A percentile compares a stretch with the other conserved stretches of the same genome.
Conservation (phyloP, 1,140 invertebrate species). For the Anagrus nilaparvatae region DNA sequence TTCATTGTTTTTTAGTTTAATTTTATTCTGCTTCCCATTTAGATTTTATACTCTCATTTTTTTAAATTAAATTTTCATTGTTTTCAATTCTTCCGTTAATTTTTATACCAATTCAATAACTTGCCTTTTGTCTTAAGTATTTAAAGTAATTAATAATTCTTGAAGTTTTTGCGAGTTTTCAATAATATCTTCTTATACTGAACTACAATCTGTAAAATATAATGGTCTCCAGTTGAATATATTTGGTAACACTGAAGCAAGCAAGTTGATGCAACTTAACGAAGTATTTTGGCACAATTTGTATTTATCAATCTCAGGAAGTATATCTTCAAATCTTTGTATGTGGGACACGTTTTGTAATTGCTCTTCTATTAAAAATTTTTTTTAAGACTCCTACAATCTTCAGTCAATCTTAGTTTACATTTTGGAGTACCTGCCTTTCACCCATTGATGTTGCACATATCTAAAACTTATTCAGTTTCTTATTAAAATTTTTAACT, state of each 20-base stretch:
- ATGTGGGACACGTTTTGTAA: background rate
- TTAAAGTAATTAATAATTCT: constrained; percentile 3
- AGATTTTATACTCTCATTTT: constrained; percentile 10
- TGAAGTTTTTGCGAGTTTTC: constrained; percentile 4
- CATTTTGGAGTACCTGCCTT: constrained; percentile 23
- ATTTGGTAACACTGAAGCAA: constrained; percentile 3
- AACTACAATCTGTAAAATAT: background rate
- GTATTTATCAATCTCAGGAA: constrained; percentile 4
- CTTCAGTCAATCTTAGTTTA: constrained; percentile 17
- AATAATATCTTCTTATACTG: background rate
- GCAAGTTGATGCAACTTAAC: constrained; percentile 9
- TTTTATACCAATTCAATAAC: constrained; percentile 7
- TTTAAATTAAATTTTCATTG: constrained; percentile 7
- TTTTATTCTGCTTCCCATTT: constrained; percentile 1
- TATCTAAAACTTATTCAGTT: background rate
- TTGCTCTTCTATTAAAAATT: constrained; percentile 21
- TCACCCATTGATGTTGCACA: background rate
- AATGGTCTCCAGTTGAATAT: constrained; percentile 6
- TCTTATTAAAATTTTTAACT: background rate
- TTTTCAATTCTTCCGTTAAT: constrained; percentile 10
- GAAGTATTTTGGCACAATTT: constrained; percentile 9
- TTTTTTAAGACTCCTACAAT: constrained; percentile 24
- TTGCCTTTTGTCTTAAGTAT: constrained; percentile 4
- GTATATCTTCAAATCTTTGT: constrained; percentile 1
- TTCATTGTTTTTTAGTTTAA: constrained; percentile 6